Evolutionary conservation across 2,888 invertebrate species (phyloP), one percentile per base, ranked within the genome.

Genomic region (Aphidoletes aphidimyza): DNA sequence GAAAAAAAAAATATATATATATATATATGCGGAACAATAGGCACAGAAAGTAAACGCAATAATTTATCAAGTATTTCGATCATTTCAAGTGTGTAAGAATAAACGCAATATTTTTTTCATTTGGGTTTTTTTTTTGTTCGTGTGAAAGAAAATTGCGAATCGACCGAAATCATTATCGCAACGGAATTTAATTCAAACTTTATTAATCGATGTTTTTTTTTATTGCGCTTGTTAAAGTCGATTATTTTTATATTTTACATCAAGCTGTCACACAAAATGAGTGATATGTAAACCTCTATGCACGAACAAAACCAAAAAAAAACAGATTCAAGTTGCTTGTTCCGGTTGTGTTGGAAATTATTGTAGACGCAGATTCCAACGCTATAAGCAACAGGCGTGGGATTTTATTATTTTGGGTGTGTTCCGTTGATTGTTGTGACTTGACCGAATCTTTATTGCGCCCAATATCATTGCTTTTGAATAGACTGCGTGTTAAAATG

Each of bases 11-110:
- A n/a, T n/a, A n/a, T n/a, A n/a, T n/a, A n/a, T n/a, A n/a, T n/a
- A n/a, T n/a, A n/a, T n/a, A n/a, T n/a, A 69, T 69, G 69, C 69
- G 69, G 69, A 69, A 69, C 69, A 69, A 69, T 54, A 54, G 54
- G 54, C 22, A 22, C 22, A n/a, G 11, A 22, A 54, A n/a, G 0
- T 3, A 54, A 54, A 42, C 6, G 14, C 8, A 6, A 42, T 42
- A 42, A 9, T 42, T 9, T 42, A 42, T 42, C 42, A 14, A 54
- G 3, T 54, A 26, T 49, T 49, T 11, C 19, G 11, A 0, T 54
- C 26, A 54, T 54, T 54, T 26, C 26, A 11, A 22, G 54, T 26
- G 22, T 22, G 2, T 1, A 69, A 30, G 30, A 54, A 54, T 54
- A 5, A n/a, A n/a, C n/a, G 54, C 34, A 69, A 69, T 69, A 19